phyloP scores from a whole-genome alignment of 2,113 vertebrate genomes.

The Columba janthina region DNA sequence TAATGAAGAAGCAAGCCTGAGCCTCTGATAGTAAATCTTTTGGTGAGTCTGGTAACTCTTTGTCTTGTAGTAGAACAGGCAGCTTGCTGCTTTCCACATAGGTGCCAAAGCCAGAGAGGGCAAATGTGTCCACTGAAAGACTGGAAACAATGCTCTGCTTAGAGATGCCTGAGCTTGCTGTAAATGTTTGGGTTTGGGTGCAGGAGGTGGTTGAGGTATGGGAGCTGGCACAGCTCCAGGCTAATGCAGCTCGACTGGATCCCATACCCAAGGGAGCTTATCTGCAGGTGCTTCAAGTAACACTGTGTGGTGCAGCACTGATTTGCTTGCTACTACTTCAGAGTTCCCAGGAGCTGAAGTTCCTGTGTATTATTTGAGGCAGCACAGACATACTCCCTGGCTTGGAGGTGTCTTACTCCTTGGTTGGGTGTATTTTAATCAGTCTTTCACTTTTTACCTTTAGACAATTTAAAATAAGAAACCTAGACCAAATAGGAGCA shows the following conservation, averaged over 20 bases:
- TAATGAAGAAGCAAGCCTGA: neutral
- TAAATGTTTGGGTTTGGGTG: neutral
- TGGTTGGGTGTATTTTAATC: neutral
- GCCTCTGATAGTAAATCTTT: neutral
- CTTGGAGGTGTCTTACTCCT: neutral
- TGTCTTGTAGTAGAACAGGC: neutral
- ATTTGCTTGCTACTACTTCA: neutral
- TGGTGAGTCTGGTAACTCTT: neutral
- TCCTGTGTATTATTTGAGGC: neutral
- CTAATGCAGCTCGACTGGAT: neutral
- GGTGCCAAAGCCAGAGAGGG: neutral
- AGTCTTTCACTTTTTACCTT: neutral
- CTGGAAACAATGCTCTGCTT: neutral
- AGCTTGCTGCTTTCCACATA: neutral
- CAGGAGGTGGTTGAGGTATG: neutral
- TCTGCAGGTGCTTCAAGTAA: neutral
- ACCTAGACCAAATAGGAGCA: neutral
- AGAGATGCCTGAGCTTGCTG: neutral
- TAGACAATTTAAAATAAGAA: neutral
- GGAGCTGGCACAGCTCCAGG: neutral
- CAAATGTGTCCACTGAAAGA: neutral
- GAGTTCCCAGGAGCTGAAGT: neutral
- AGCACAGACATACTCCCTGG: neutral
- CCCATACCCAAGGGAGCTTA: neutral
- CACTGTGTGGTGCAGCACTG: neutral